phyloP scores from a whole-genome alignment of 1,140 invertebrate genomes.

The Ceratina calcarata region DNA sequence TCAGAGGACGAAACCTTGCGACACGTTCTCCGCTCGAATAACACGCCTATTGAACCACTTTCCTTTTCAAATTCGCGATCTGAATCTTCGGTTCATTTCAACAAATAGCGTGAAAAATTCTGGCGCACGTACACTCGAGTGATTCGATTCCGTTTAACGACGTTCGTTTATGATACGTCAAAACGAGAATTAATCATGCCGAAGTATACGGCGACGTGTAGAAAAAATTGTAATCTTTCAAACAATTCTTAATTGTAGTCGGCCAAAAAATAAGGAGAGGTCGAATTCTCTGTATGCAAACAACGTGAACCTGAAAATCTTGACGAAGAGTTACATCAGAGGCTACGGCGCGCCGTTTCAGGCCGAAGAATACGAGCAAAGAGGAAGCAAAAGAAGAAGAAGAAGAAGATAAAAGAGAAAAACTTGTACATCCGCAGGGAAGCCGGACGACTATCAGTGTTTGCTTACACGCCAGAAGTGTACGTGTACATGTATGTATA shows the following conservation, averaged over 20 bases:
- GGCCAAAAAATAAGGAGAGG: background rate
- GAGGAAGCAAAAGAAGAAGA: no score
- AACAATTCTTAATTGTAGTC: background rate
- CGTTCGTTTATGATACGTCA: constrained; percentile 1
- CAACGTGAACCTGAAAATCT: background rate
- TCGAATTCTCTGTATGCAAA: background rate
- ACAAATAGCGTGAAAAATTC: background rate
- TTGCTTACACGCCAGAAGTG: constrained; percentile 8
- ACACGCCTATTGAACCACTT: constrained; percentile 24
- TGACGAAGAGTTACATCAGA: background rate
- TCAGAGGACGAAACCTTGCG: constrained; percentile 24
- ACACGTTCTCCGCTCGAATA: constrained; percentile 8
- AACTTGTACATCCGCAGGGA: background rate
- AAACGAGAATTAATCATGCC: constrained; percentile 8
- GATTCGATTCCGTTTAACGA: constrained; percentile 5
- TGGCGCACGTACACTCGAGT: background rate
- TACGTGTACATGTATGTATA: background rate
- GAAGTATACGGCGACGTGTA: background rate
- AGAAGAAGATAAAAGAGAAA: background rate
- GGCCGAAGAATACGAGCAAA: background rate
- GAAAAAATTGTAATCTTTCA: background rate
- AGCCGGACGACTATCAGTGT: constrained; percentile 1
- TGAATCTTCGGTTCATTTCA: background rate
- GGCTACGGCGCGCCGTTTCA: no score
- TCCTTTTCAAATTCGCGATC: constrained; percentile 12